A percentile compares a stretch with the other conserved stretches of the same genome.
Conservation (phyloP, 35 echinoderm and acorn worm genomes). For the Ophioderma brevispina region DNA sequence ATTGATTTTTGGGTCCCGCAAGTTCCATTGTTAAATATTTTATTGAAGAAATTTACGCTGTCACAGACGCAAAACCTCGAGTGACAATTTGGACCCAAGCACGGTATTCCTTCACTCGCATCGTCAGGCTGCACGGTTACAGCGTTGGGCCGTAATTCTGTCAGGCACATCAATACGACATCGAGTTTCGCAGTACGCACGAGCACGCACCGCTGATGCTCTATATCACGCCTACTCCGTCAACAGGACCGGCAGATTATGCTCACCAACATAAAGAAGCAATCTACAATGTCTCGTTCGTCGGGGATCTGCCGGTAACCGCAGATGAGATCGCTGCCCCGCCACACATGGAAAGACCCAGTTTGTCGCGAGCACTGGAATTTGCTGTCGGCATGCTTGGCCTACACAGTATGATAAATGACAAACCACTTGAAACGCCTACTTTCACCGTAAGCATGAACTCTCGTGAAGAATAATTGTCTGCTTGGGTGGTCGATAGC, state of each 20-base stretch:
- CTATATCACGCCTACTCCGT: slow-evolving; percentile 8
- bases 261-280: no score
- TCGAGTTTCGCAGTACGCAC: slow-evolving; percentile 9
- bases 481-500: slow-evolving; percentile 56
- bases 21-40: slow-evolving; percentile 55
- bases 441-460: background rate
- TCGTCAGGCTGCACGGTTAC: no score
- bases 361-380: no score
- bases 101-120: slow-evolving; percentile 34
- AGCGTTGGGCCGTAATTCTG: slow-evolving; percentile 70
- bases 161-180: slow-evolving; percentile 32
- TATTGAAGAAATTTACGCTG: slow-evolving; percentile 67
- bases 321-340: no score
- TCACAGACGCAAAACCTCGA: slow-evolving; percentile 54
- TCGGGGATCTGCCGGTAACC: no score
- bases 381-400: background rate
- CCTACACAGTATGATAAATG: background rate
- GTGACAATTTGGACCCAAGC: slow-evolving; percentile 30
- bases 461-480: slow-evolving; percentile 38
- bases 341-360: no score
- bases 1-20: slow-evolving; percentile 60
- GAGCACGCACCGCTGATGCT: slow-evolving; percentile 23
- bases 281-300: no score
- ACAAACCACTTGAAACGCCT: slow-evolving; percentile 26
- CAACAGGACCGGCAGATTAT: background rate